These are phyloP conservation scores for Rhamnusium bicolor DNA, from an alignment of 2,888 invertebrate species.

Conservation along the genomic window DNA sequence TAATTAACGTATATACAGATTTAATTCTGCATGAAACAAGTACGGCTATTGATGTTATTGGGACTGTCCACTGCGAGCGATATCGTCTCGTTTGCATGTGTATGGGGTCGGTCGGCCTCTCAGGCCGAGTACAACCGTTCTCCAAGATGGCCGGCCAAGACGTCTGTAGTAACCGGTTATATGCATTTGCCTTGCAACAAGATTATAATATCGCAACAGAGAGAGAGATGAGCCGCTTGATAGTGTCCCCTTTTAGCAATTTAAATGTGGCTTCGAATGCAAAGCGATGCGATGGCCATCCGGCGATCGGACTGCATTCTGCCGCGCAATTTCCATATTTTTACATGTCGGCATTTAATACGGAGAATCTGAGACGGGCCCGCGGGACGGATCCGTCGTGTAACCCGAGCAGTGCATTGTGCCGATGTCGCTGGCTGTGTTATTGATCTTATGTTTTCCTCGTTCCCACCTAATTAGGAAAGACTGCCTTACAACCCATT, in stretches of 20 bases:
- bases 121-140: conserved; percentile 44
- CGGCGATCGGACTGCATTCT: conserved; percentile 63
- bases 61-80: conserved; percentile 29
- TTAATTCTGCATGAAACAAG: not conserved
- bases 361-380: conserved; percentile 40
- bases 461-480: conserved; percentile 44
- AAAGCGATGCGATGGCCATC: conserved; percentile 67
- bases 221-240: conserved; percentile 68
- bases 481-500: conserved; percentile 37
- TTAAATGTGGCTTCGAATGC: conserved; percentile 71
- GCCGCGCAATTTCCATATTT: conserved; percentile 61
- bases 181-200: conserved; percentile 70
- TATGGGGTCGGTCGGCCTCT: conserved; percentile 42
- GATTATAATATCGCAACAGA: conserved; percentile 69
- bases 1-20: not conserved
- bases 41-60: conserved; percentile 12
- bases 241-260: conserved; percentile 72
- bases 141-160: conserved; percentile 67
- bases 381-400: conserved; percentile 38
- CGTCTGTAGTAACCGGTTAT: conserved; percentile 70
- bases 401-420: conserved; percentile 61
- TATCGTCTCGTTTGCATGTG: conserved; percentile 62
- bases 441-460: conserved; percentile 55
- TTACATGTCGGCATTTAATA: conserved; percentile 58
- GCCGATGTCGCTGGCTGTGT: conserved; percentile 60